Percentiles rank a stretch among this genome's conserved stretches.
phyloP scores from a whole-genome alignment of 2,888 invertebrate genomes.

The Leucania comma region DNA sequence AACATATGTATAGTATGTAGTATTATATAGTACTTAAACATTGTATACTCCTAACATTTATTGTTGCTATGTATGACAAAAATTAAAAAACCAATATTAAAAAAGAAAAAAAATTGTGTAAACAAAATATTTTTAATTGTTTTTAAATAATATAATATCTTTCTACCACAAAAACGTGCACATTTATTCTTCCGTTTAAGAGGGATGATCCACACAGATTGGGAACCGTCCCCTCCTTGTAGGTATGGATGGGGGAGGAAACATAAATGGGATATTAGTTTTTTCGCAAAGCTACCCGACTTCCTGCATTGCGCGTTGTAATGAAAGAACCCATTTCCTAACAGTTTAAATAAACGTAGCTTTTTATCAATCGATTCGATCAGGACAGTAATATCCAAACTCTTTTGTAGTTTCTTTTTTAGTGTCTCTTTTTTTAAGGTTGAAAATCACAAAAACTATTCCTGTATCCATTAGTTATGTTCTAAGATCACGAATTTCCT shows the following conservation, averaged over 20 bases:
- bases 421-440: no score
- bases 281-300: constrained; percentile 82
- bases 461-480: no score
- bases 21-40: no score
- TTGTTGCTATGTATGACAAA: no score
- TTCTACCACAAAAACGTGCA: not conserved
- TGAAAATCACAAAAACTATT: no score
- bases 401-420: constrained; percentile 22
- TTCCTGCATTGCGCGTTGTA: constrained; percentile 80
- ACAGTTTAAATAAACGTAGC: constrained; percentile 66
- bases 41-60: no score
- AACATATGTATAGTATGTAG: no score
- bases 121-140: no score
- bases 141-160: not conserved
- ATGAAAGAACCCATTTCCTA: constrained; percentile 87
- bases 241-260: constrained; percentile 75
- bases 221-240: constrained; percentile 59
- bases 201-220: constrained; percentile 55
- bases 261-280: constrained; percentile 88
- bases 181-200: constrained; percentile 25
- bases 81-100: no score
- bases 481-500: no score
- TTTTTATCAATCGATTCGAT: constrained; percentile 57
- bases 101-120: no score
- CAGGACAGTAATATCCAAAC: constrained; percentile 36